phyloP scores from a whole-genome alignment of 2,797 vertebrate genomes.

The Acanthiza pusilla region DNA sequence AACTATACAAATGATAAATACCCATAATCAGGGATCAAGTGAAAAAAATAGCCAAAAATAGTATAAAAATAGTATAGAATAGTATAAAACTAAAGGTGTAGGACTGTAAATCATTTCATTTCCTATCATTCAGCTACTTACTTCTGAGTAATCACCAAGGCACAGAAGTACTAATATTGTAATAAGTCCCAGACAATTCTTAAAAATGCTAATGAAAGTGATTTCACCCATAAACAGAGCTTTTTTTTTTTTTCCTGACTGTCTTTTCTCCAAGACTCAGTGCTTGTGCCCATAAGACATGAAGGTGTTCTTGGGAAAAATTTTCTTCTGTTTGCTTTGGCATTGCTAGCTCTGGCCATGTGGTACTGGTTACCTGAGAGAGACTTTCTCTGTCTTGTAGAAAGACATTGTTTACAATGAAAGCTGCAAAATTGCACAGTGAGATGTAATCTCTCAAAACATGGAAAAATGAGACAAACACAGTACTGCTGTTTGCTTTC shows the following conservation, averaged over 20 bases:
- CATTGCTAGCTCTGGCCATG: background rate
- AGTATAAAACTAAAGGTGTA: background rate
- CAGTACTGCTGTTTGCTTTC: background rate
- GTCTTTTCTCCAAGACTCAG: background rate
- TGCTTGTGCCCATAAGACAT: background rate
- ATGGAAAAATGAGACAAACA: background rate
- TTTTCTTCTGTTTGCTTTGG: background rate
- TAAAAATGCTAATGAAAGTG: background rate
- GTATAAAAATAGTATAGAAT: too few relatives aligned
- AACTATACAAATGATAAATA: background rate
- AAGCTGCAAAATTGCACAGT: background rate
- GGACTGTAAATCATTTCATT: background rate
- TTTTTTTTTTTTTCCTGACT: background rate
- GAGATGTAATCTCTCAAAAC: background rate
- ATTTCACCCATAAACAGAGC: background rate
- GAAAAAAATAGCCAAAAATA: background rate
- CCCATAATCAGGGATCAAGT: background rate
- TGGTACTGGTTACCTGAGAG: background rate
- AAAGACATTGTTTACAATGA: background rate
- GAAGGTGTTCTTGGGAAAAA: background rate
- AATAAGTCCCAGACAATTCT: background rate
- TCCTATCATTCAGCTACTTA: background rate
- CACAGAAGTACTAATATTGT: background rate
- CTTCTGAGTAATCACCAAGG: background rate
- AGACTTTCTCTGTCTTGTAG: background rate